Evolutionary conservation across 2,888 invertebrate species (phyloP), one percentile per base, ranked within the genome.

Genomic region (Cantharis nigra): DNA sequence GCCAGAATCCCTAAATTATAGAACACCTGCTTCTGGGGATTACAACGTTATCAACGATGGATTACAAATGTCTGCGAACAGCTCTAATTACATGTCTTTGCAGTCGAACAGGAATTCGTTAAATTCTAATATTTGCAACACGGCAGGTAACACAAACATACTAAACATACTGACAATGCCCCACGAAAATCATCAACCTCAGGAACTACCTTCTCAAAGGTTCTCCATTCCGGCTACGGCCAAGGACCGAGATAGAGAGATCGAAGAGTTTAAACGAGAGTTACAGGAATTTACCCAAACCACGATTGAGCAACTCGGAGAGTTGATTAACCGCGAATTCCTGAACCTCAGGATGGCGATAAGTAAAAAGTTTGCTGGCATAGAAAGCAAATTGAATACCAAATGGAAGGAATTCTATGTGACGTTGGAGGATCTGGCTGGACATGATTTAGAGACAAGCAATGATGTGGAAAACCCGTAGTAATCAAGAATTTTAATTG

Each of bases 301-400:
- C 5, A 65, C 73, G 11, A 26, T 72, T 11, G 78, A 76, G 7
- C 67, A 72, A 16, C 70, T 83, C 9, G 71, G 78, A 49, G 83
- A 83, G 67, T 79, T 79, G 23, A 81, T 83, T 23, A 82, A 81
- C 67, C 75, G 72, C 18, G 81, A 83, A 71, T 83, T 83, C 67
- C 71, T 83, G 20, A 81, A 80, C 67, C 76, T 83, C 73, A 79
- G 83, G 1, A 81, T 83, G 82, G 77, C 79, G 3, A 77, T 82
- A 9, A 83, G 82, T 28, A 78, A 80, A 49, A 81, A 81, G 70
- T 83, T 83, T 76, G 81, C 82, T 65, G 75, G 63, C 9, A 77
- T 83, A 78, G 83, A 83, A 72, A 76, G 78, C 11, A 78, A 75
- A 13, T 81, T 83, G 18, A 81, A 82, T 33, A 77, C 77, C 30